Base-by-base conservation (phyloP, 2,888 invertebrate genomes). In the Perizoma flavofasciatum region DNA sequence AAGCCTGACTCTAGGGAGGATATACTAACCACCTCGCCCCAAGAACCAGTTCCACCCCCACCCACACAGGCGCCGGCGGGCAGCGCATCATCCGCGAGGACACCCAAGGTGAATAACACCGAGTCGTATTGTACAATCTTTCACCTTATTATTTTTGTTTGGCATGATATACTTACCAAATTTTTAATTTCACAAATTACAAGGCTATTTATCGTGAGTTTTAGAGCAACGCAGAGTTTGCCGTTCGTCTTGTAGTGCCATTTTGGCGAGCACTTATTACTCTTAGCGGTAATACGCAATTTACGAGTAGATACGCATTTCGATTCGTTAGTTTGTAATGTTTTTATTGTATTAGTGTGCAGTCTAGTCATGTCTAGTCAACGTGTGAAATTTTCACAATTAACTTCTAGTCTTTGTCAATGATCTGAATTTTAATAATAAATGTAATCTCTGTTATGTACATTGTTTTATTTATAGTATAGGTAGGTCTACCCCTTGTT, bases 71-170 rank as follows among this genome's bases (percentile, higher is more conserved):
- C 88, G 83, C 85, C 78, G 80, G 68, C 77, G 74, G 76, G 73
- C 66, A 73, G 66, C 65, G 78, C 73, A 65, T 78, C 79, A 71
- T 72, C 77, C 77, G 79, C 66, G 83, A 85, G 81, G 81, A 85
- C 83, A 74, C 75, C 87, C 85, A 92, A 92, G 92, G 92, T 92
- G 92, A 92, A 83, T 89, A 87, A 88, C 82, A 77, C 75, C 82
- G 89, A 87, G 83, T 88, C 90, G 89, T 92, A 91, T 88, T 88
- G 91, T 92, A 91, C 85, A 82, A 86, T 86, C 85, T 87, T 89
- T 82, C 81, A 85, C 81, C 86, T 86, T 83, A 79, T 89, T 77
- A 73, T 90, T 85, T 88, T 85, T 85, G 91, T 91, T 91, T 92
- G 91, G 92, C 92, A 92, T 92, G 92, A 90, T 86, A 86, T 88